A percentile compares a stretch with the other conserved stretches of the same genome.
These are phyloP conservation scores for Odocoileus hemionus DNA, from an alignment of 2,113 vertebrate species.

Conservation along the genomic window DNA sequence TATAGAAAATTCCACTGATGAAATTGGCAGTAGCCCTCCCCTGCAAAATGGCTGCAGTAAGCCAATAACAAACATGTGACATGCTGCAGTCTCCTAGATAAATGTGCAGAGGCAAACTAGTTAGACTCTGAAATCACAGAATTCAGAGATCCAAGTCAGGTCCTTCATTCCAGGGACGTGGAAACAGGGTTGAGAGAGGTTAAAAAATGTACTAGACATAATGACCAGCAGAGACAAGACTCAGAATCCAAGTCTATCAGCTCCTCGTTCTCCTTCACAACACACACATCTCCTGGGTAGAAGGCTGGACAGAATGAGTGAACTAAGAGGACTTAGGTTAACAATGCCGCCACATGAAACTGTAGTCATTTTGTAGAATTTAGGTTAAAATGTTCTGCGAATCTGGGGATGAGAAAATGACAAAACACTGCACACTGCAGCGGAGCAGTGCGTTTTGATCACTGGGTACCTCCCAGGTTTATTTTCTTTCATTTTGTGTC, in stretches of 20 bases:
- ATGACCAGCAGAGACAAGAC: not conserved
- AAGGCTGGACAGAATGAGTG: not conserved
- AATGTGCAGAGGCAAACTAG: not conserved
- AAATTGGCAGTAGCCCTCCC: not conserved
- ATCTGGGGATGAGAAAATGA: not conserved
- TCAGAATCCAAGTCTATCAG: not conserved
- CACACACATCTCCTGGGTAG: not conserved
- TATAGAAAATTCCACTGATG: not conserved
- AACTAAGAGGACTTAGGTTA: not conserved
- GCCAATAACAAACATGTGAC: not conserved
- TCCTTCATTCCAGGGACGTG: not conserved
- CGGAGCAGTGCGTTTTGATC: not conserved
- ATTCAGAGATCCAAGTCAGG: not conserved
- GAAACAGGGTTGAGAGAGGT: not conserved
- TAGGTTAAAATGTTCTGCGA: not conserved
- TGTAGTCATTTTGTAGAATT: not conserved
- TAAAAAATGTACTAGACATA: not conserved
- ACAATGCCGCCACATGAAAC: not conserved
- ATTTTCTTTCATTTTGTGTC: not conserved
- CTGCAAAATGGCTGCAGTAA: not conserved
- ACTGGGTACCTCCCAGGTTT: not conserved
- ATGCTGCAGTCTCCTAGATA: not conserved
- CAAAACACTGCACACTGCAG: not conserved
- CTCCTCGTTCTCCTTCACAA: not conserved
- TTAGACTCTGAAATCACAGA: not conserved